Percentiles rank a stretch among this genome's conserved stretches.
These are phyloP conservation scores for Lycia hirtaria DNA, from an alignment of 2,888 invertebrate species.

Conservation along the genomic window DNA sequence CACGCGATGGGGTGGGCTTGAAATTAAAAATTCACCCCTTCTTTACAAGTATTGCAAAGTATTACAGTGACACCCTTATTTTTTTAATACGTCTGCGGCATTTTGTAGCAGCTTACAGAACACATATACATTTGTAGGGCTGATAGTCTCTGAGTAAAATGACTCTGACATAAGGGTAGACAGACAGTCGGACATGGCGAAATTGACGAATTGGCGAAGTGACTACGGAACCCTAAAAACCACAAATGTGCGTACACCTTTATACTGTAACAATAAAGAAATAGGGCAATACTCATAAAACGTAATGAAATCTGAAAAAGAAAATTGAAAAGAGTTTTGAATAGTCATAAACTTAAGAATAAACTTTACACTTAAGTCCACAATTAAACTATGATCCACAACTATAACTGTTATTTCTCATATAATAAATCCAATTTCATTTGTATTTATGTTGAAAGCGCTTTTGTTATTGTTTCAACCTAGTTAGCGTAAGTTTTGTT, in stretches of 20 bases:
- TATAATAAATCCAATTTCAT: slow-evolving; percentile 15
- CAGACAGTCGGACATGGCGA: too few species aligned
- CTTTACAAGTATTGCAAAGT: too few species aligned
- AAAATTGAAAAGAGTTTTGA: slow-evolving; percentile 18
- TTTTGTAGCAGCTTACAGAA: too few species aligned
- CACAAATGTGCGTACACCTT: neutral
- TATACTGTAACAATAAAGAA: slow-evolving; percentile 2
- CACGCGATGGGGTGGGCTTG: too few species aligned
- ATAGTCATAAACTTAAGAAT: slow-evolving; percentile 17
- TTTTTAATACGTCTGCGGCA: too few species aligned
- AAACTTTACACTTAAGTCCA: slow-evolving; percentile 24
- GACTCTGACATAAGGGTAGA: too few species aligned
- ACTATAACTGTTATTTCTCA: neutral
- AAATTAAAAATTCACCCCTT: too few species aligned
- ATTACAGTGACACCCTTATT: too few species aligned
- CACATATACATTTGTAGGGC: too few species aligned
- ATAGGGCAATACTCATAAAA: slow-evolving; percentile 9
- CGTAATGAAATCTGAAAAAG: slow-evolving; percentile 16
- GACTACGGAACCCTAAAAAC: too few species aligned
- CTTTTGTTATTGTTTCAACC: slow-evolving; percentile 32
- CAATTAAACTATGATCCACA: slow-evolving; percentile 7
- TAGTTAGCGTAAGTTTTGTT: slow-evolving; percentile 38
- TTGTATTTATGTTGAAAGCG: neutral
- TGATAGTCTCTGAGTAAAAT: too few species aligned
- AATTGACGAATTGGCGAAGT: too few species aligned